These are phyloP conservation scores for Mus spicilegus DNA, from an alignment of 2,113 vertebrate species.

Conservation along the genomic window DNA sequence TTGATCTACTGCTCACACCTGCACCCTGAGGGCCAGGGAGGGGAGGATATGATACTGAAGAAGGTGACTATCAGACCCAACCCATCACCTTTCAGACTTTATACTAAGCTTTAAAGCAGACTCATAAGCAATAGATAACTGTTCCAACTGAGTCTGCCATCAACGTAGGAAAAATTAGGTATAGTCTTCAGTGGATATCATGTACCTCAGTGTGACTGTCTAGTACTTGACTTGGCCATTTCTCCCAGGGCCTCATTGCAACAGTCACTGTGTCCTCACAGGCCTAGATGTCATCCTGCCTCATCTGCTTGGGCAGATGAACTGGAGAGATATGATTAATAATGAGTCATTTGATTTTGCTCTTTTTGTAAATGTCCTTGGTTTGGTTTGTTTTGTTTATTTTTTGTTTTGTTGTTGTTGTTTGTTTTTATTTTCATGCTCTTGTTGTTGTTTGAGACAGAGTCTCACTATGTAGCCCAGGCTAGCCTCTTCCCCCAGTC, in stretches of 20 bases:
- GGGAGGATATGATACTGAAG: not conserved
- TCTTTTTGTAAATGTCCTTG: not conserved
- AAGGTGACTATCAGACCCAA: not conserved
- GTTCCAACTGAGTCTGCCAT: not conserved
- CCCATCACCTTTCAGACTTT: not conserved
- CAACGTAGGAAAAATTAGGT: slow-evolving; percentile 36
- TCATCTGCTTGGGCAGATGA: not conserved
- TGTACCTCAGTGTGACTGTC: not conserved
- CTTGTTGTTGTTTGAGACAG: not conserved
- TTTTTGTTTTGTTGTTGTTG: not conserved
- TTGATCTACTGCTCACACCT: not conserved
- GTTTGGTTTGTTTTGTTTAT: not conserved
- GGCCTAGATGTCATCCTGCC: not conserved
- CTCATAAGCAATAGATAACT: not conserved
- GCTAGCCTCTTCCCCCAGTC: not conserved
- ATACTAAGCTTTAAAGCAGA: slow-evolving; percentile 35
- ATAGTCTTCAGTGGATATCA: not conserved
- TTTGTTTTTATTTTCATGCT: not conserved
- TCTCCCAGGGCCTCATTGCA: not conserved
- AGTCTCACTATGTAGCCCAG: not conserved
- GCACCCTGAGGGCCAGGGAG: not conserved
- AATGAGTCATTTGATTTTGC: not conserved
- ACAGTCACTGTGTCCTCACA: not conserved
- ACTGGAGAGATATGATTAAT: not conserved
- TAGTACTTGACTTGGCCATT: not conserved